Percentiles rank a stretch among this genome's conserved stretches.
Conservation (phyloP, 2,113 vertebrate genomes). For the human (Homo sapiens) region GRCh38 chr1:84007001-84007500, state of each 20-base stretch:
- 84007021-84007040: not conserved
- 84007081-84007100: not conserved
- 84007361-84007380: too few relatives aligned
- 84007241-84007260: not conserved
- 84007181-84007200: not conserved
- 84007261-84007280: not conserved
- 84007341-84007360: not conserved
- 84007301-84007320: not conserved
- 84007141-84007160: not conserved
- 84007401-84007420: too few relatives aligned
- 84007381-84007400: too few relatives aligned
- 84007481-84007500: not conserved
- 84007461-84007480: too few relatives aligned
- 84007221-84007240: not conserved
- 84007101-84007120: not conserved
- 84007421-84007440: too few relatives aligned
- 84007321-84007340: not conserved
- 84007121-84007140: not conserved
- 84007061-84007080: conserved; percentile 1
- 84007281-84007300: not conserved
- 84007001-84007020: not conserved
- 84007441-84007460: too few relatives aligned
- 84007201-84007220: not conserved
- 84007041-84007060: not conserved
- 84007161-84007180: not conserved